These are phyloP conservation scores for Sphenodon punctatus DNA, from an alignment of 2,797 vertebrate genomes.

Conservation along the genomic window DNA sequence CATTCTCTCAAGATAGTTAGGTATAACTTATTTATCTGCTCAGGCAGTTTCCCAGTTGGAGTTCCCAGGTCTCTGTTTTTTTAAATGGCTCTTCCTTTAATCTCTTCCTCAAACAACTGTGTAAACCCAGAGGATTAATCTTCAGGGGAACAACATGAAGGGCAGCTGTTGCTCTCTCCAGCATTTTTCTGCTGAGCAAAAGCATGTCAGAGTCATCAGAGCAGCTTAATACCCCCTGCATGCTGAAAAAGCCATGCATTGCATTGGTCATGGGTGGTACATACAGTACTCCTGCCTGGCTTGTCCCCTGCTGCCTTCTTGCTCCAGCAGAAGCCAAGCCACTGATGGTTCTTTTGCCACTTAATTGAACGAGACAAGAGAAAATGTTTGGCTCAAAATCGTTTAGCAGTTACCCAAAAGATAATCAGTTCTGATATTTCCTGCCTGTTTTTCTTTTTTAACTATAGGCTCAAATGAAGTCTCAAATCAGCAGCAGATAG, in stretches of 20 bases:
- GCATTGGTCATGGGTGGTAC: not conserved
- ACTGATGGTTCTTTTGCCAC: not conserved
- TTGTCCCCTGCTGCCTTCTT: slow-evolving; percentile 18
- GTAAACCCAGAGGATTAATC: slow-evolving; percentile 56
- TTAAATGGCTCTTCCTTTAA: slow-evolving; percentile 34
- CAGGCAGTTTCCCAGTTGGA: slow-evolving; percentile 18
- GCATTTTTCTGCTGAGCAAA: slow-evolving; percentile 36
- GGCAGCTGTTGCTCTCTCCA: slow-evolving; percentile 56
- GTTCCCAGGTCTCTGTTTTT: slow-evolving; percentile 8
- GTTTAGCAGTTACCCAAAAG: not conserved
- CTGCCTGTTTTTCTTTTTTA: not conserved
- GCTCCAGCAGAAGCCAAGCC: slow-evolving; percentile 30
- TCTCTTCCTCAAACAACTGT: slow-evolving; percentile 56
- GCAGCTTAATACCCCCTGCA: slow-evolving; percentile 13
- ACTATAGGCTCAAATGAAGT: not conserved
- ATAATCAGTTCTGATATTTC: not conserved
- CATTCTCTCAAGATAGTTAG: not conserved
- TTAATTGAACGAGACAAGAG: not conserved
- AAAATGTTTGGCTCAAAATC: not conserved
- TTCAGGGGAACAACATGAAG: slow-evolving; percentile 34
- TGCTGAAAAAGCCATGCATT: slow-evolving; percentile 23
- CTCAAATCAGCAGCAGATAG: not conserved
- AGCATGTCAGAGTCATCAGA: slow-evolving; percentile 24
- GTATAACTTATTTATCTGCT: not conserved
- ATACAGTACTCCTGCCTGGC: not conserved